Evolutionary conservation across 1,140 invertebrate genomes (phyloP).

Genomic region (Drosophila persimilis): DNA sequence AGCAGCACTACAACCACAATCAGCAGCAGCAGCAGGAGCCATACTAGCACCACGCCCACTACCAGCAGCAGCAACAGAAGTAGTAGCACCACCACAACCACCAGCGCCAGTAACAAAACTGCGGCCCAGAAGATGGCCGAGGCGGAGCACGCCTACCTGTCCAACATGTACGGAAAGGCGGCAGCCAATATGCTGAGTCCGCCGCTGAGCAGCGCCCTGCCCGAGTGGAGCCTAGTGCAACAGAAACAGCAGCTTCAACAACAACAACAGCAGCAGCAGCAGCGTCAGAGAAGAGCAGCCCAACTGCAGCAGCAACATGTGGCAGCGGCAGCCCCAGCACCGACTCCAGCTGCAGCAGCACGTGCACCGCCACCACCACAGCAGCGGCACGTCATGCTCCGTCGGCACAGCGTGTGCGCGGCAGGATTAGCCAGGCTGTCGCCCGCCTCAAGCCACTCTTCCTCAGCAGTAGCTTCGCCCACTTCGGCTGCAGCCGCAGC

Average conservation of each 20-base stretch:
- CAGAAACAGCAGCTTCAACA: constrained; percentile 22
- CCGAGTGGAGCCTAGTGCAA: constrained; percentile 17
- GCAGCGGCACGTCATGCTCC: constrained; percentile 55
- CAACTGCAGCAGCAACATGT: constrained; percentile 7
- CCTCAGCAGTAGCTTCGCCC: constrained; percentile 47
- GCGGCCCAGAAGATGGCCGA: constrained; percentile 71
- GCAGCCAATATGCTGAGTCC: constrained; percentile 77
- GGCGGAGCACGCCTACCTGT: constrained; percentile 71
- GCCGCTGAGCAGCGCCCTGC: constrained; percentile 46
- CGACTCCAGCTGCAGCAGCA: constrained; percentile 14
- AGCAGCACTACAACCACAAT: background rate
- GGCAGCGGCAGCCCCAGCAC: constrained; percentile 16
- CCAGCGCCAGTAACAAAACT: constrained; percentile 18
- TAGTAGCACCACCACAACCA: background rate
- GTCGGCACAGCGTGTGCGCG: constrained; percentile 65
- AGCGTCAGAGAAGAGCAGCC: constrained; percentile 18
- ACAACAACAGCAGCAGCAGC: constrained; percentile 29
- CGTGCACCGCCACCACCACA: constrained; percentile 32
- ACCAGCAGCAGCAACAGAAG: constrained; percentile 3
- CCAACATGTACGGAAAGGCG: constrained; percentile 69
- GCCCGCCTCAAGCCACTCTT: constrained; percentile 56
- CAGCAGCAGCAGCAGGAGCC: constrained; percentile 10
- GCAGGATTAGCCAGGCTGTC: constrained; percentile 61
- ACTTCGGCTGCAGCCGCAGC: constrained; percentile 58
- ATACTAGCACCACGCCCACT: constrained; percentile 44